Base-by-base conservation (phyloP, 2,113 vertebrate species). In the Apteryx mantelli region DNA sequence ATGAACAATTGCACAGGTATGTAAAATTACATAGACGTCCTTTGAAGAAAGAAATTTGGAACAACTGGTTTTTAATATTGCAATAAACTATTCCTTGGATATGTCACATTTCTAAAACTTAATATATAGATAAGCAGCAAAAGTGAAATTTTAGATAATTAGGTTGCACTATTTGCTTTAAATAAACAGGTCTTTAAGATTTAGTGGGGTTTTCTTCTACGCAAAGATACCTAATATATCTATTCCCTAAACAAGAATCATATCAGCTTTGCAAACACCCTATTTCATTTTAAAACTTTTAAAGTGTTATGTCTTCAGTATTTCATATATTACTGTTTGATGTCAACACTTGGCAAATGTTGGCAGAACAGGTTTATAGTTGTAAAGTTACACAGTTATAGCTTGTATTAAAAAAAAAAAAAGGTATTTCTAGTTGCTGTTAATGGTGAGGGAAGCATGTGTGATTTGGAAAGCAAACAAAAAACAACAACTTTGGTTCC, bases 1-100 rank as follows among this genome's bases (percentile, higher is more conserved):
- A 99, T 97, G 99, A 99, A 95, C 99, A 99, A 34, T 99, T 99
- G 95, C 99, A 99, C 98, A 99, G 98, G 99, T 99, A 98, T 96
- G 98, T 98, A 96, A 95, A 97, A 80, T 60, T 79, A 40, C 6
- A 3, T 81, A 21, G 30, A 84, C 52, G 89, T 97, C 6, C 30
- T 83, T 61, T 80, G 32, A 70, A 73, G 30, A 78, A 66, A 82
- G 7, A 38, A 36, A 68, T 40, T 55, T 52, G 13, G 28, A 73
- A 94, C 74, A 82, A 38, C 1, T 24, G 3, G 0, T 1, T 9
- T 82, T 87, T 82, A 77, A 12, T 89, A 14, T 20, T 78, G 48
- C 28, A 52, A 3, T 68, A 82, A 78, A 55, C 28, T 66, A 14
- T 61, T 77, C 11, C 4, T 48, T 86, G 21, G 42, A 40, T 77